These are phyloP conservation scores for Entelurus aequoreus DNA, from an alignment of 2,113 vertebrate genomes.

Conservation along the genomic window DNA sequence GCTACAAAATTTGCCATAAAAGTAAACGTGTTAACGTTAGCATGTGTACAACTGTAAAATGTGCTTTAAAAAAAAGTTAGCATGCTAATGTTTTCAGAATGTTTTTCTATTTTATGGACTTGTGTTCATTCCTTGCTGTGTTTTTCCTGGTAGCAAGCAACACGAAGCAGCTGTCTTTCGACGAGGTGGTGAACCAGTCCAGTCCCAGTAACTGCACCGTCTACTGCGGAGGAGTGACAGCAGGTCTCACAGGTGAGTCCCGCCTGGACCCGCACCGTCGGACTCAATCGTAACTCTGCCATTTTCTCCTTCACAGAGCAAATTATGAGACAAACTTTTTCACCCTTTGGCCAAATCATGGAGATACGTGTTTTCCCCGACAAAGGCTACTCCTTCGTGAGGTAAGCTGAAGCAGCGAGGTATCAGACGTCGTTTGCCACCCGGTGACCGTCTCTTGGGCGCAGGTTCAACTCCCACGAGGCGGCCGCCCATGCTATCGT, in stretches of 20 bases:
- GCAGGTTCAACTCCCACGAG: conserved; percentile 87
- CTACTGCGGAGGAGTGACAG: conserved; percentile 92
- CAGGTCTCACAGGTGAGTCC: conserved; percentile 85
- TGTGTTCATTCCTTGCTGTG: background rate
- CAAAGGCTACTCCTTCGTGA: conserved; percentile 96
- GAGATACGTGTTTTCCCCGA: conserved; percentile 96
- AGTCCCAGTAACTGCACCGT: conserved; percentile 94
- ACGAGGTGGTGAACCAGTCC: conserved; percentile 95
- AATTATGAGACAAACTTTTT: conserved; percentile 98
- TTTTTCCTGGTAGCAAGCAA: conserved; percentile 52
- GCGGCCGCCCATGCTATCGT: conserved; percentile 95
- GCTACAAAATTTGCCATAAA: too few relatives aligned
- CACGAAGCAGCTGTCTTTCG: conserved; percentile 90
- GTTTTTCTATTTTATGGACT: too few relatives aligned
- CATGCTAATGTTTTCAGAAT: too few relatives aligned
- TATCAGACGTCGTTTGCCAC: background rate
- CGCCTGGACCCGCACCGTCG: background rate
- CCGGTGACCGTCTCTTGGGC: background rate
- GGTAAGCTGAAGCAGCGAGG: conserved; percentile 61
- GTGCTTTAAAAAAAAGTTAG: too few relatives aligned
- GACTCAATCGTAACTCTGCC: background rate
- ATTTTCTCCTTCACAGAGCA: conserved; percentile 75
- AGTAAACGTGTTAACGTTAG: too few relatives aligned
- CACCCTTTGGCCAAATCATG: conserved; percentile 96
- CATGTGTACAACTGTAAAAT: too few relatives aligned